These are phyloP conservation scores for Drosophila trapezifrons DNA, from an alignment of 1,140 invertebrate species.

Conservation along the genomic window DNA sequence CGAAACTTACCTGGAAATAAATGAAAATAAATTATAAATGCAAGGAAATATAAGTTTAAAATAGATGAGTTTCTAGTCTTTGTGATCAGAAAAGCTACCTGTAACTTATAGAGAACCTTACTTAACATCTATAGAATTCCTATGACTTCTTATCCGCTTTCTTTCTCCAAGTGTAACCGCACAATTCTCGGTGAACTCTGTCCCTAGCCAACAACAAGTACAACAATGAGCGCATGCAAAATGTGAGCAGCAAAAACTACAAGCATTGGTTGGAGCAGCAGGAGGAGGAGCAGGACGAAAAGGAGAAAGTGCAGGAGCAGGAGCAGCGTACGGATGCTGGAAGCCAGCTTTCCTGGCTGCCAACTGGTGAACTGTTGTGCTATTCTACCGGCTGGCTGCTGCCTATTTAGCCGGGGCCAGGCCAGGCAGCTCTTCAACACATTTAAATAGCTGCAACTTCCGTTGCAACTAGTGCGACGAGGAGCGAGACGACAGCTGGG, in stretches of 20 bases:
- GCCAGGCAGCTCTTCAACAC: constrained; percentile 58
- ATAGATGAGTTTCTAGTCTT: no score
- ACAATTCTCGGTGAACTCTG: constrained; percentile 11
- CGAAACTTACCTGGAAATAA: no score
- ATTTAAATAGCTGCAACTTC: constrained; percentile 77
- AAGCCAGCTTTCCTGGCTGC: constrained; percentile 29
- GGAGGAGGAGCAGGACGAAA: background rate
- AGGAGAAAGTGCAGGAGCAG: background rate
- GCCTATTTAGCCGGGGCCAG: constrained; percentile 23
- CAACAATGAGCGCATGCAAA: constrained; percentile 39
- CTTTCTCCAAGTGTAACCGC: constrained; percentile 6
- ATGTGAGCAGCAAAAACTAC: constrained; percentile 40
- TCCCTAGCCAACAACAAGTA: constrained; percentile 29
- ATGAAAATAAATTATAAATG: no score
- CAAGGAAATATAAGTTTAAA: no score
- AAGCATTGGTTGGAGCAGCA: constrained; percentile 6
- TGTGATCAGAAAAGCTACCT: no score
- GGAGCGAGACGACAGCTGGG: constrained; percentile 26
- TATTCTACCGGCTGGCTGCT: constrained; percentile 24
- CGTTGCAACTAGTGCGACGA: constrained; percentile 64
- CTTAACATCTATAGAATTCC: background rate
- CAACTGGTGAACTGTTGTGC: constrained; percentile 44
- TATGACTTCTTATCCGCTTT: background rate
- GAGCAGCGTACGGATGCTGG: constrained; percentile 25
- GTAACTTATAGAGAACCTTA: background rate